Conservation (phyloP, 2,113 vertebrate genomes). For the Ploceus nigricollis region DNA sequence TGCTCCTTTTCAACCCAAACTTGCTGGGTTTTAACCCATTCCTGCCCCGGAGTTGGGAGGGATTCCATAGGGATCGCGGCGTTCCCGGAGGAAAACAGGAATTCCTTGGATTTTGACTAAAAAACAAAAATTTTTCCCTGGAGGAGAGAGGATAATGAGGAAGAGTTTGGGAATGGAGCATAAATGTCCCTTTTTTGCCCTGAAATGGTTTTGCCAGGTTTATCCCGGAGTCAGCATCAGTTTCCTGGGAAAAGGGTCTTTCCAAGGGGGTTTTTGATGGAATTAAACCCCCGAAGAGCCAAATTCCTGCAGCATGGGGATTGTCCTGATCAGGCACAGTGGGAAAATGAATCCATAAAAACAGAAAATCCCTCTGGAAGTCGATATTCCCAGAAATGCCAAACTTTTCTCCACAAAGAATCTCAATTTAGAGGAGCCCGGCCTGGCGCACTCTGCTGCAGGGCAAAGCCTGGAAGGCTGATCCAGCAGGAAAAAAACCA, state of each 20-base stretch:
- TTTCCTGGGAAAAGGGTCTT: neutral
- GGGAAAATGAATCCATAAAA: neutral
- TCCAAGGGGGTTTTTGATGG: neutral
- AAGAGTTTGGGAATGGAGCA: neutral
- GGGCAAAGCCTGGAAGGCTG: neutral
- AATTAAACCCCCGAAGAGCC: neutral
- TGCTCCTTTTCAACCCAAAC: neutral
- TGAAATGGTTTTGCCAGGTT: neutral
- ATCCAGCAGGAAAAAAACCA: neutral
- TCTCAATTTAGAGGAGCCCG: too few relatives aligned
- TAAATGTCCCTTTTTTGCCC: neutral
- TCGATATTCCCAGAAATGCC: neutral
- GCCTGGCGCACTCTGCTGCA: neutral
- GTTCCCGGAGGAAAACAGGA: neutral
- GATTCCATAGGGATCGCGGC: neutral
- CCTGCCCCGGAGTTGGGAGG: neutral
- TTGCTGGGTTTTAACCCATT: neutral
- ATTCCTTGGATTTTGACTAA: neutral
- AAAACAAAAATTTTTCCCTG: neutral
- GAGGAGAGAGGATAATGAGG: neutral
- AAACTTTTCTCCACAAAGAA: neutral
- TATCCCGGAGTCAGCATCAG: accelerated
- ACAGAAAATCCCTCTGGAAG: neutral
- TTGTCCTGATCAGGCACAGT: neutral
- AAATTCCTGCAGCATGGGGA: neutral